Evolutionary conservation across 2,797 vertebrate genomes (phyloP), one percentile per base, ranked within the genome.

Genomic region (Falco peregrinus): DNA sequence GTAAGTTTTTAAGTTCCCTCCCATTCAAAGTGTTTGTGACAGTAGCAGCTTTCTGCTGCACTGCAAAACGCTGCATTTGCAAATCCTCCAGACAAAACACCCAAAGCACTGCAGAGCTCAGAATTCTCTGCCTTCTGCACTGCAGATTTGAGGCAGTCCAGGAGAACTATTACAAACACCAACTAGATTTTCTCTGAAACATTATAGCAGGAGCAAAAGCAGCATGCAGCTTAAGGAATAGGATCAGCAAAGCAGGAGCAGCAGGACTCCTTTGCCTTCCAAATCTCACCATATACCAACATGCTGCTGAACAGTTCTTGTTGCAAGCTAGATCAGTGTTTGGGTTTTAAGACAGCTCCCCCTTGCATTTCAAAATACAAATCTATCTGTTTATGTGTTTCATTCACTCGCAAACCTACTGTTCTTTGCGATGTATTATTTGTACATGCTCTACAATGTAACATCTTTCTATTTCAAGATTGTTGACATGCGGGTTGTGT

Each of bases 1-100:
- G 0, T 1, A 39, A n/a, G 35, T 26, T 60, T 70, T n/a, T 13
- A 15, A 56, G 4, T 26, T 69, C 7, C 53, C 13, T 78, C n/a
- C 22, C 14, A 9, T 13, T 39, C 25, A 4, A 6, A 56, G 26
- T 1, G 10, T 33, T 60, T 17, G 33, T 13, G 54, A 35, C 60
- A 90, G 73, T 24, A 60, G 41, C 6, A 1, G 7, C 48, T 50
- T 85, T 50, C 43, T 51, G 51, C 76, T 33, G 48, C 0, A 2
- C 73, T 68, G 48, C 29, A 59, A n/a, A 81, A 68, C 33, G 29
- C 33, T 47, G 33, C 10, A 10, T 2, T 48, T 6, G 3, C 13
- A 64, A 45, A 39, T 41, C 47, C 37, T 56, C 37, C 2, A 1
- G 47, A 21, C 1, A 1, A 47, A 75, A 31, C 57, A 78, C 26